Evolutionary conservation across 2,113 vertebrate genomes (phyloP), one percentile per base, ranked within the genome.

Genomic region (Scatophagus argus): DNA sequence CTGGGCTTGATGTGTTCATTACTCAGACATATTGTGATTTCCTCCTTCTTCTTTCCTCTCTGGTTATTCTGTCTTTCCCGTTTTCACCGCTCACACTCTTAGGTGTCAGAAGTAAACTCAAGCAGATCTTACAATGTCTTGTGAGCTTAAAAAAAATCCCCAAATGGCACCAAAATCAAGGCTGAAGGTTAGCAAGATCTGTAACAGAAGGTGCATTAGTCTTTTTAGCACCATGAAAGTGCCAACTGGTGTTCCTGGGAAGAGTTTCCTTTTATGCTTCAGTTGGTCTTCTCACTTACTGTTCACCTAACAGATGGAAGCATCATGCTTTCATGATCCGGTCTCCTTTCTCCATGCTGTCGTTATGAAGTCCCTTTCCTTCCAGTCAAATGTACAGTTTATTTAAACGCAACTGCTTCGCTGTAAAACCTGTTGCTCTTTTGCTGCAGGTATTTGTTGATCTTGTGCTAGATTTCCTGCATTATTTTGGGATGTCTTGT

Each of bases 1-100:
- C 51, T 23, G 52, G 29, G 68, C 60, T 32, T 62, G 70, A 93
- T 83, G 87, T 74, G 27, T 84, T 93, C 59, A 72, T 90, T 83
- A 81, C 46, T 62, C 60, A 61, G 62, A 74, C 29, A 55, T 29
- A 67, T 19, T 69, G 58, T 52, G 58, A 72, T 66, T 58, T 74
- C 29, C 31, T 41, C 47, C 19, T 11, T 19, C 19, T 61, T 61
- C 51, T 7, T 7, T 43, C 25, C 19, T 59, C 49, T 23, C 66
- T 72, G n/a, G n/a, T 62, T 19, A 54, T 70, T 70, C 19, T 65
- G 29, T 83, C 27, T 39, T 47, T 43, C 46, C 17, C 34, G 1
- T n/a, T 41, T 5, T 27, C 25, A 14, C 38, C 29, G n/a, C n/a
- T n/a, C n/a, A n/a, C n/a, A 13, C 11, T 0, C 7, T 3, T 72